These are phyloP conservation scores for Morone saxatilis DNA, from an alignment of 2,113 vertebrate species.

Conservation along the genomic window DNA sequence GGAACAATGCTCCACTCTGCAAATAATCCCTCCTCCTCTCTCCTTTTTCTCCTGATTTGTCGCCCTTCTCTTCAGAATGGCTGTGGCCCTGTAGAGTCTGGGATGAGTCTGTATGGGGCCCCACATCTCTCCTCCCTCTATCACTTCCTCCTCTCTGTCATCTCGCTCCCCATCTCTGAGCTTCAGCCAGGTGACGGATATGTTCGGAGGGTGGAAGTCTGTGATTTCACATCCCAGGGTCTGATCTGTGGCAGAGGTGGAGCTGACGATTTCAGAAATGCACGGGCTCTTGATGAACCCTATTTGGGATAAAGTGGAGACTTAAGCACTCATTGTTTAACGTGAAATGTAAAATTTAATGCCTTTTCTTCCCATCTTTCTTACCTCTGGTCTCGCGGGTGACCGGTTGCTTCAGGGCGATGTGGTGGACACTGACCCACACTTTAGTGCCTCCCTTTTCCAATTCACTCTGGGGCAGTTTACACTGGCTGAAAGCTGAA, in stretches of 20 bases:
- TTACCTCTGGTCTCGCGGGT: constrained; percentile 83
- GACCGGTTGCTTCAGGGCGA: constrained; percentile 82
- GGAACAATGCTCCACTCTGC: constrained; percentile 83
- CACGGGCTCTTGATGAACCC: constrained; percentile 82
- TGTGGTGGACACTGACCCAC: constrained; percentile 86
- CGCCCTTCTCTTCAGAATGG: constrained; percentile 61
- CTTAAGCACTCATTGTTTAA: background rate
- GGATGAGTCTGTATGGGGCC: constrained; percentile 79
- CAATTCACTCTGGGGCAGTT: constrained; percentile 79
- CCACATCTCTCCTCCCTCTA: constrained; percentile 79
- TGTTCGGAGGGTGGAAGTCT: constrained; percentile 81
- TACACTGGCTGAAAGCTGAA: constrained; percentile 84
- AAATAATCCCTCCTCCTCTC: constrained; percentile 71
- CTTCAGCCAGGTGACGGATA: constrained; percentile 82
- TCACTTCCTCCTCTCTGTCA: constrained; percentile 74
- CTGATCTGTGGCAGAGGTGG: constrained; percentile 31
- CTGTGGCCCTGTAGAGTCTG: constrained; percentile 74
- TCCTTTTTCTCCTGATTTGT: constrained; percentile 52
- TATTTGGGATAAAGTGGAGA: constrained; percentile 36
- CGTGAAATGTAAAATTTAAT: fast-evolving
- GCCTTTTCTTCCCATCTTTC: background rate
- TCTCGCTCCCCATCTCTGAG: constrained; percentile 69
- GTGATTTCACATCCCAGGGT: constrained; percentile 82
- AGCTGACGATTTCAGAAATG: constrained; percentile 76
- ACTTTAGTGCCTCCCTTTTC: constrained; percentile 82